Base-by-base conservation (phyloP, 2,113 vertebrate species). In the Corythaixoides concolor region DNA sequence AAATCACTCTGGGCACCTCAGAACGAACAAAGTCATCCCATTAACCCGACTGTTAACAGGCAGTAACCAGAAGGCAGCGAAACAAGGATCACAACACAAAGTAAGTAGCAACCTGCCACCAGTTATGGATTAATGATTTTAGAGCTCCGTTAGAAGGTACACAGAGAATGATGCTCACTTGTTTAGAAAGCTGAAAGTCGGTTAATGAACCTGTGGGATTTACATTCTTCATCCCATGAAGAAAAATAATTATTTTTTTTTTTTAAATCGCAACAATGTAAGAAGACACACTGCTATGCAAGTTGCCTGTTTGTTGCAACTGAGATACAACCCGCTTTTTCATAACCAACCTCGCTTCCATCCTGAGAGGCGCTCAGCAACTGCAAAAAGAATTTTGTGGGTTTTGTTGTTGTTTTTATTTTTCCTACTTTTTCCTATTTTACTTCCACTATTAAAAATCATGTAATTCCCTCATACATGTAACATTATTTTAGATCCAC, bases 261-360 rank as follows among this genome's bases (percentile, higher is more conserved):
- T 43, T 43, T 43, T 11, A 43, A n/a, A 37, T 4, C 1, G 1
- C 33, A 74, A 59, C 17, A 26, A 19, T 0, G 1, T 27, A 72
- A 80, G 20, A 27, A 2, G 12, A 43, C 6, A n/a, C 0, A 0
- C 60, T 82, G n/a, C n/a, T 27, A 12, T 2, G 30, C 12, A 78
- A 94, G 19, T 12, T 68, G 37, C 21, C 27, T 0, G 0, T 35
- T 60, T 50, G 24, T 18, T 67, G 11, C 63, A 85, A 59, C 62
- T 41, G 47, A 85, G 15, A 59, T n/a, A 60, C 15, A 33, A 85
- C 2, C 27, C 28, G 9, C 11, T 88, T 93, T 79, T 18, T 43
- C 49, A 45, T 35, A 60, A 23, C 2, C 45, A 85, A 56, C 11
- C 59, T 69, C 59, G 18, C 30, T 76, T 93, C 32, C 28, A 75